These are phyloP conservation scores for Metopolophium dirhodum DNA, from an alignment of 1,140 invertebrate species.

Conservation along the genomic window DNA sequence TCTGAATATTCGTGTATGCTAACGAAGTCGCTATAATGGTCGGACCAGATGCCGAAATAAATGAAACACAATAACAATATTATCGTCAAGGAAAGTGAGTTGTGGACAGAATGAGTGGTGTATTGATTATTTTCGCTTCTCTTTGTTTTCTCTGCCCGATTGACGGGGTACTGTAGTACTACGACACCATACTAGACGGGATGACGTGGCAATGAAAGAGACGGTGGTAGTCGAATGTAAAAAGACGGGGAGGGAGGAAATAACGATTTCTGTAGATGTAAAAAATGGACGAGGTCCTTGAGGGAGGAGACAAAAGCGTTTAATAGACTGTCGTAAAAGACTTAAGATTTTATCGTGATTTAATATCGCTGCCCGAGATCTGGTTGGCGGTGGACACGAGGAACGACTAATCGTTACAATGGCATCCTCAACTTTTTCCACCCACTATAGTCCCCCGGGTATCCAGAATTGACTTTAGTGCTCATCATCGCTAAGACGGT, in stretches of 20 bases:
- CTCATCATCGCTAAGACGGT: slow-evolving; percentile 30
- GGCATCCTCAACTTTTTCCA: slow-evolving; percentile 28
- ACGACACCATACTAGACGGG: background rate
- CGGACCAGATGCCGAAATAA: background rate
- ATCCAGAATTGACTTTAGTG: slow-evolving; percentile 43
- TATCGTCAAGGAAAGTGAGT: background rate
- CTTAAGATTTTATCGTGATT: slow-evolving; percentile 55
- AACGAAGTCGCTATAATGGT: background rate
- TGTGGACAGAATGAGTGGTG: background rate
- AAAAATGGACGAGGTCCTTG: slow-evolving; percentile 41
- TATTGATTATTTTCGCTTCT: slow-evolving; percentile 53
- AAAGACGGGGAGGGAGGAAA: slow-evolving; percentile 5
- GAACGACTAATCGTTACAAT: slow-evolving; percentile 54
- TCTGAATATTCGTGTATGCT: background rate
- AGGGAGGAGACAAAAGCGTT: slow-evolving; percentile 35
- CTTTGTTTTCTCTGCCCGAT: slow-evolving; percentile 35
- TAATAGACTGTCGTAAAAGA: slow-evolving; percentile 56
- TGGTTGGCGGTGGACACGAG: slow-evolving; percentile 11
- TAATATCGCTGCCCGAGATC: slow-evolving; percentile 38
- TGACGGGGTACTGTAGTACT: background rate
- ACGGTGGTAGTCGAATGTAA: background rate
- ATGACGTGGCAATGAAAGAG: background rate
- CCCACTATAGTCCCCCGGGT: background rate
- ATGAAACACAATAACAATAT: slow-evolving; percentile 39
- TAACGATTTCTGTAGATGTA: slow-evolving; percentile 50